Base-by-base conservation (phyloP, 2,797 vertebrate species). In the Syndactyla subalaris region DNA sequence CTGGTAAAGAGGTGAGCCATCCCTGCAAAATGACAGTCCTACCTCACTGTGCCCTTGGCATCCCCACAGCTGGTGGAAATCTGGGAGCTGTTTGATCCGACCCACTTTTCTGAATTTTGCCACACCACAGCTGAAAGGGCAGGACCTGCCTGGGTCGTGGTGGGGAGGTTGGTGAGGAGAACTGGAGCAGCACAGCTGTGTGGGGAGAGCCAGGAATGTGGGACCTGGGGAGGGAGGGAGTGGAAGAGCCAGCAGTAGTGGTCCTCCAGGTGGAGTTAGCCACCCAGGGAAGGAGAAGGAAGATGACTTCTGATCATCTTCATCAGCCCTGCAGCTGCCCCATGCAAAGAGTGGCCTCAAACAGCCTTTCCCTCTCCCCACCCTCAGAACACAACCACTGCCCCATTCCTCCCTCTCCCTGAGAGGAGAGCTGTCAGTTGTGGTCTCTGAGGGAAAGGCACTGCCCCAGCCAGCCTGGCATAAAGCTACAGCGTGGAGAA, bases 391-490 rank as follows among this genome's bases (percentile, higher is more conserved):
- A 0, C 52, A 97, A 89, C 74, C 90, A 24, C 90, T 92, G 88
- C 80, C 79, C 92, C 59, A 26, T 92, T 92, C 63, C 81, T 96
- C 77, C 34, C 45, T 93, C 88, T 88, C 45, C 32, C 63, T 38
- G 67, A 86, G 74, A 89, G 61, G 16, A 81, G n/a, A 67, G 49
- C 59, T 89, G 88, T 93, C 85, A 92, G 94, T 94, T 97, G 94
- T 95, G 93, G 95, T 94, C 89, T 93, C 85, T 91, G 89, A 93
- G 94, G 93, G 74, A 92, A 77, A 86, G 86, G 84, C 22, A 0
- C 71, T 94, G 63, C 79, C 58, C 58, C 34, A 89, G 67, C 49
- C 83, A 78, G 67, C 62, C 75, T 85, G 54, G 86, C 58, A 75
- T 71, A 61, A 75, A 92, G 79, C 49, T 82, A 8, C 7, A 34